These are phyloP conservation scores for Scytalopus superciliaris DNA, from an alignment of 2,113 vertebrate species.

Conservation along the genomic window DNA sequence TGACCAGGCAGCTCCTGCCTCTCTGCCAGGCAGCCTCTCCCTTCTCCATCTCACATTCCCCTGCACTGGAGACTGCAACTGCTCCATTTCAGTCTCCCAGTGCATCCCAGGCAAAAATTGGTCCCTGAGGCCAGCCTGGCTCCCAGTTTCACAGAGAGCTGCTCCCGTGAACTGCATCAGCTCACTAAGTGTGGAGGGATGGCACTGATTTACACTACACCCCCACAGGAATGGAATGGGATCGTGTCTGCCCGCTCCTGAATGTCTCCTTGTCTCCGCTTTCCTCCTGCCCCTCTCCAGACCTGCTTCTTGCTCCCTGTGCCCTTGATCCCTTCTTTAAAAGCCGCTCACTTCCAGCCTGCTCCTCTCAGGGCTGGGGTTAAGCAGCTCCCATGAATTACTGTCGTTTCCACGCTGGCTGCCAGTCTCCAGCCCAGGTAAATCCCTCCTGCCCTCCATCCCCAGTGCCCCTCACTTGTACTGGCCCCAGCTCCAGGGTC, in stretches of 20 bases:
- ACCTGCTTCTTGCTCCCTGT: neutral
- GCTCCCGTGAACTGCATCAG: neutral
- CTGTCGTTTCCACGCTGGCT: neutral
- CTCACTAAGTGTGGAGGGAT: neutral
- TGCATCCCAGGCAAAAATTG: neutral
- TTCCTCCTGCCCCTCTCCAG: neutral
- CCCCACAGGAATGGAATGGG: neutral
- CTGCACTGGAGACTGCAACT: neutral
- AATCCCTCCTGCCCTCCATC: neutral
- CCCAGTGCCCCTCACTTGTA: neutral
- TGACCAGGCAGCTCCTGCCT: neutral
- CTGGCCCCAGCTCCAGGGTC: neutral
- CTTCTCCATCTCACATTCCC: neutral
- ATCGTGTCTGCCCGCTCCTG: neutral
- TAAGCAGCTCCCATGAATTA: conserved; percentile 15
- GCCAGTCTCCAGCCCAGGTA: conserved; percentile 4
- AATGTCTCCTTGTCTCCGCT: neutral
- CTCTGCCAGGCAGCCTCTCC: neutral
- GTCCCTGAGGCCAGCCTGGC: neutral
- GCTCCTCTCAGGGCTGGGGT: conserved; percentile 1
- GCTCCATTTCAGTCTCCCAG: neutral
- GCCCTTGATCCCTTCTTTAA: neutral
- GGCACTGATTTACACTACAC: neutral
- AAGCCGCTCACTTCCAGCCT: neutral
- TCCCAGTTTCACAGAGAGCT: neutral